Evolutionary conservation across 2,113 vertebrate species (phyloP).

Genomic region (Rhynchomys soricoides): DNA sequence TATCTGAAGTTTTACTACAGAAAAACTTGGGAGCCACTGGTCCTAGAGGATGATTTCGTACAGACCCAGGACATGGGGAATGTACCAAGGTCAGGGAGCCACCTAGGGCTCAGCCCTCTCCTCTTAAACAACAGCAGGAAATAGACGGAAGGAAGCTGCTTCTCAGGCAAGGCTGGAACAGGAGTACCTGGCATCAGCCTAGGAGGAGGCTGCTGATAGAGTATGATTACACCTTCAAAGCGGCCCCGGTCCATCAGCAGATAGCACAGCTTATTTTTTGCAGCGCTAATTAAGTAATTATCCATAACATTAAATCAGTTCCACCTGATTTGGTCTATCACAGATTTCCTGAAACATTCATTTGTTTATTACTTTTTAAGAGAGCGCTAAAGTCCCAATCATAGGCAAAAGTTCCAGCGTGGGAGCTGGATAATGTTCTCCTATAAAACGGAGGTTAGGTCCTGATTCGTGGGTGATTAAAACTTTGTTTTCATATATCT

Average conservation of each 20-base stretch:
- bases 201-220: constrained; percentile 66
- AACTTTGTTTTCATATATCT: constrained; percentile 41
- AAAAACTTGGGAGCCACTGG: background rate
- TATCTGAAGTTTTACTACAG: constrained; percentile 4
- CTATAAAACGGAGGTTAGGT: background rate
- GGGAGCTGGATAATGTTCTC: background rate
- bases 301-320: constrained; percentile 79
- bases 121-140: constrained; percentile 54
- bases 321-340: constrained; percentile 75
- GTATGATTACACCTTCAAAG: constrained; percentile 74
- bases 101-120: background rate
- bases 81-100: background rate
- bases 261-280: constrained; percentile 79
- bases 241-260: constrained; percentile 76
- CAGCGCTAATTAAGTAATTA: constrained; percentile 83
- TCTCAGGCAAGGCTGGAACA: constrained; percentile 45
- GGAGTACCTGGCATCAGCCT: constrained; percentile 66
- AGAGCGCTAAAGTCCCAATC: constrained; percentile 69
- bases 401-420: constrained; percentile 47
- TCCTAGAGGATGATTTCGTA: background rate
- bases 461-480: background rate
- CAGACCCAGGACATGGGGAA: background rate
- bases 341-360: constrained; percentile 79
- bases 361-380: constrained; percentile 78
- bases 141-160: constrained; percentile 63